These are phyloP conservation scores for Cyprinodon brontotheroides DNA, from an alignment of 2,113 vertebrate genomes.

Conservation along the genomic window DNA sequence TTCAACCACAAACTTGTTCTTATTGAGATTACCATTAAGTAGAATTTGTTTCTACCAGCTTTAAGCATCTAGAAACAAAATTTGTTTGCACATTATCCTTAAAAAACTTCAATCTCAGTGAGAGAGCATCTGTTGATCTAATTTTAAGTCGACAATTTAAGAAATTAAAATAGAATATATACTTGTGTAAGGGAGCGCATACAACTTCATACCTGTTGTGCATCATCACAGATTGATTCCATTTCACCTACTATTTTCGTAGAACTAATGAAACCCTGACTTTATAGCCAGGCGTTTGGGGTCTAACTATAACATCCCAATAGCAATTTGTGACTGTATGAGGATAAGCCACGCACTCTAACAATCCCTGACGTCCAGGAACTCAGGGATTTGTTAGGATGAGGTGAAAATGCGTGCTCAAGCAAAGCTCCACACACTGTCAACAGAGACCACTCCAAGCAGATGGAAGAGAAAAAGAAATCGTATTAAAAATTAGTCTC, in stretches of 20 bases:
- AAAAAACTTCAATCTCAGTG: background rate
- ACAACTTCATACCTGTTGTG: constrained; percentile 1
- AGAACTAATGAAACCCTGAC: background rate
- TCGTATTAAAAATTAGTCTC: constrained; percentile 22
- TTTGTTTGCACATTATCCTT: too few species aligned
- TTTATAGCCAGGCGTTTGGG: constrained; percentile 14
- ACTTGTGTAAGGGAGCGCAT: background rate
- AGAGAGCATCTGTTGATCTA: background rate
- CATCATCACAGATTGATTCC: constrained; percentile 14
- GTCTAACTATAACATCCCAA: constrained; percentile 44
- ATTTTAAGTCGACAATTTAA: background rate
- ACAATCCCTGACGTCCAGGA: constrained; percentile 10
- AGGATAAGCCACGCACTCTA: constrained; percentile 37
- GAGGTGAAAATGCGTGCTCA: constrained; percentile 34
- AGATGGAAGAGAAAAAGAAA: constrained; percentile 5
- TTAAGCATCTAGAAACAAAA: too few species aligned
- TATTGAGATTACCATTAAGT: too few species aligned
- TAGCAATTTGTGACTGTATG: constrained; percentile 49
- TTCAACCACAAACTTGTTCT: too few species aligned
- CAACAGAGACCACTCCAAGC: constrained; percentile 25
- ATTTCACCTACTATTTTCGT: constrained; percentile 13
- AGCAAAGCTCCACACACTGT: constrained; percentile 23
- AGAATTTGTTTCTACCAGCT: too few species aligned
- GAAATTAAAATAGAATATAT: background rate
- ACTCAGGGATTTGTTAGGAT: constrained; percentile 18